Percentiles rank a stretch among this genome's conserved stretches.
phyloP scores from a whole-genome alignment of 1,140 invertebrate genomes.

The Heliconius melpomene region DNA sequence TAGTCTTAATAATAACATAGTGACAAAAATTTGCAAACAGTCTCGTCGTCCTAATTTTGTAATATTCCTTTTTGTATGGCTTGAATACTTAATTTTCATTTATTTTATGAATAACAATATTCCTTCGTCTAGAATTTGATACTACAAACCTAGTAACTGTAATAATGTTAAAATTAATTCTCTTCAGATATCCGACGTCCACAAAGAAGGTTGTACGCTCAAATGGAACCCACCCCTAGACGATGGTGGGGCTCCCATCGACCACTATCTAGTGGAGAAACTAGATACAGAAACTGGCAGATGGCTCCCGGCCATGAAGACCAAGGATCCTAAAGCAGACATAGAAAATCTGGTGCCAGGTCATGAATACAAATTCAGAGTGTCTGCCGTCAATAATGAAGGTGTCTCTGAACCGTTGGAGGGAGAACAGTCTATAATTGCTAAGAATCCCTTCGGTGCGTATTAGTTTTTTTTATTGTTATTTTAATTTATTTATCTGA shows the following conservation, averaged over 20 bases:
- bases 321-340: slow-evolving; percentile 91
- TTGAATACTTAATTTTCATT: too few relatives aligned
- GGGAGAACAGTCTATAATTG: slow-evolving; percentile 93
- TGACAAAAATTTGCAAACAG: too few relatives aligned
- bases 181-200: slow-evolving; percentile 88
- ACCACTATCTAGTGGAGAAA: slow-evolving; percentile 96
- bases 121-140: too few relatives aligned
- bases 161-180: neutral
- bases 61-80: too few relatives aligned
- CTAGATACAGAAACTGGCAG: slow-evolving; percentile 91
- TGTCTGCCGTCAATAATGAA: slow-evolving; percentile 96
- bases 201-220: slow-evolving; percentile 95
- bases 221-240: slow-evolving; percentile 96
- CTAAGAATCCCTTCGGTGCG: slow-evolving; percentile 98
- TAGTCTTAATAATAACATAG: too few relatives aligned
- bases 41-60: too few relatives aligned
- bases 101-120: too few relatives aligned
- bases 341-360: slow-evolving; percentile 92
- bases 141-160: too few relatives aligned
- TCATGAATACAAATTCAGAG: slow-evolving; percentile 98
- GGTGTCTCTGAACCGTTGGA: slow-evolving; percentile 96
- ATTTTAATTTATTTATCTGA: too few relatives aligned
- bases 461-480: slow-evolving; percentile 31
- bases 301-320: slow-evolving; percentile 89
- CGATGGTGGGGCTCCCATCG: slow-evolving; percentile 95